A percentile compares a stretch with the other conserved stretches of the same genome.
Conservation (phyloP, 2,797 vertebrate species). For the Mionectes olivaceus region DNA sequence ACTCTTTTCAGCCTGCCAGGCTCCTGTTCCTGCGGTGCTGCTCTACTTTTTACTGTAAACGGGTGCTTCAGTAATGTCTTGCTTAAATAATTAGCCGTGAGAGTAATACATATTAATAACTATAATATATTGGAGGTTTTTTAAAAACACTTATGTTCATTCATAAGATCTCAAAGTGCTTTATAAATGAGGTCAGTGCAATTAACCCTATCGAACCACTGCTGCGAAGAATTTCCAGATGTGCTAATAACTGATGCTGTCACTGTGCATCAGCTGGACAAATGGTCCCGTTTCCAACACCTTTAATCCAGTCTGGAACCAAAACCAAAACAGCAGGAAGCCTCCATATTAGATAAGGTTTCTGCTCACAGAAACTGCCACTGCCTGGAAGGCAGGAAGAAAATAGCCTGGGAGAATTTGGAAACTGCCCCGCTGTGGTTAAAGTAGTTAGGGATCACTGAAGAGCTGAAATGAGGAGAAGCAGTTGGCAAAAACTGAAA, state of each 20-base stretch:
- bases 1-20: not conserved
- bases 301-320: not conserved
- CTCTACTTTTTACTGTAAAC: not conserved
- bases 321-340: not conserved
- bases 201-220: constrained; percentile 34
- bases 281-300: not conserved
- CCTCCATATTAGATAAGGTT: not conserved
- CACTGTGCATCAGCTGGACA: not conserved
- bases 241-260: not conserved
- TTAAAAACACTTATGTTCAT: not conserved
- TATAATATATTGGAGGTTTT: not conserved
- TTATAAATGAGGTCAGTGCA: constrained; percentile 55
- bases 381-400: not conserved
- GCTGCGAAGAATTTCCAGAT: not conserved
- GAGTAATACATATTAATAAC: constrained; percentile 46
- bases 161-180: constrained; percentile 30
- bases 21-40: not conserved
- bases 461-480: not conserved
- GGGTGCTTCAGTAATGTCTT: not conserved
- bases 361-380: not conserved
- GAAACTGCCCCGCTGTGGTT: not conserved
- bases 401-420: not conserved
- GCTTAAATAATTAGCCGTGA: constrained; percentile 28
- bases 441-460: not conserved
- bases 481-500: not conserved